phyloP scores from a whole-genome alignment of 2,113 vertebrate genomes.

The Orthonyx spaldingii region DNA sequence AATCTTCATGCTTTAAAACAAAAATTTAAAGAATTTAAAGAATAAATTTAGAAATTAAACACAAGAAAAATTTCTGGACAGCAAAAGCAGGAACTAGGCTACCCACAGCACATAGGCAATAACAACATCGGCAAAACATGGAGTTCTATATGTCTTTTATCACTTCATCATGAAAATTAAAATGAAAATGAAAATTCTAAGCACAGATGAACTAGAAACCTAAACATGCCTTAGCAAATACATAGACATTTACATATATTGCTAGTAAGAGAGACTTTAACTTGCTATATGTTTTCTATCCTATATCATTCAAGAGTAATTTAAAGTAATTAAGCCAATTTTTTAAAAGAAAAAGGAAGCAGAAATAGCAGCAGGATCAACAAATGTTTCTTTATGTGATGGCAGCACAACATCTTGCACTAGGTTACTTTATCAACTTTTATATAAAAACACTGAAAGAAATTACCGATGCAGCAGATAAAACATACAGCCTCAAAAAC shows the following conservation, averaged over 20 bases:
- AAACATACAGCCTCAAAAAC: neutral
- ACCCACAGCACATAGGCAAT: neutral
- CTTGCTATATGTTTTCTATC: neutral
- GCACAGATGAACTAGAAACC: neutral
- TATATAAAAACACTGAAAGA: neutral
- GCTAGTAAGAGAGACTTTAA: neutral
- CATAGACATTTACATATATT: neutral
- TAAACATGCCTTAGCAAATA: neutral
- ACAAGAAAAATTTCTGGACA: neutral
- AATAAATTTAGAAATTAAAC: neutral
- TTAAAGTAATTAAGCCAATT: neutral
- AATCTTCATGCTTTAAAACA: neutral
- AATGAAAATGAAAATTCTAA: neutral
- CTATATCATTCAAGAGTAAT: neutral
- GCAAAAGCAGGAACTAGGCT: neutral
- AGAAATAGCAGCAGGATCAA: neutral
- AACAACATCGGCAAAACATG: neutral
- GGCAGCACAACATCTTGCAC: neutral
- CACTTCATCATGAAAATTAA: neutral
- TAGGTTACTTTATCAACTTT: neutral
- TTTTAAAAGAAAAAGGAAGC: neutral
- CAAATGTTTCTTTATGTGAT: neutral
- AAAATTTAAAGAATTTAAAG: neutral
- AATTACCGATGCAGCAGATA: neutral
- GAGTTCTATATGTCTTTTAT: neutral